These are phyloP conservation scores for Penaeus japonicus DNA, from an alignment of 1,140 invertebrate genomes.

Conservation along the genomic window DNA sequence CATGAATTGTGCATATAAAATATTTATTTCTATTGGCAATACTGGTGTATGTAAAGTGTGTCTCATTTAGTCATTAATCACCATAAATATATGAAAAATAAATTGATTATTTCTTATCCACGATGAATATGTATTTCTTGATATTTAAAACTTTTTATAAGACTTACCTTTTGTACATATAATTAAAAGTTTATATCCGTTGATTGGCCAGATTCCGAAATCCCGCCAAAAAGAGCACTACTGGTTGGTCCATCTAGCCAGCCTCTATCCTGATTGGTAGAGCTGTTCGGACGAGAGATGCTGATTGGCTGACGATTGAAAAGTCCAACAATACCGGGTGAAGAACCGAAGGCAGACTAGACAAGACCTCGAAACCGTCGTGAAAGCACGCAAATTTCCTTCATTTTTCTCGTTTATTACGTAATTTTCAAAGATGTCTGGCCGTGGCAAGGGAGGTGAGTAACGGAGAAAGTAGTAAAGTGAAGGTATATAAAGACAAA, in stretches of 20 bases:
- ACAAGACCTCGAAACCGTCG: no score
- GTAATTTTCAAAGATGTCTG: slow-evolving; percentile 63
- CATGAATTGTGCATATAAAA: no score
- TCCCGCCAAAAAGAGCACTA: neutral
- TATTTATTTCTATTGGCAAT: no score
- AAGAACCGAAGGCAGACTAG: neutral
- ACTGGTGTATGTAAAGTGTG: no score
- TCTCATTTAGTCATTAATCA: no score
- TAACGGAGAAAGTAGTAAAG: neutral
- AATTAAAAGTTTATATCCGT: neutral
- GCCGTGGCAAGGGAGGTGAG: slow-evolving; percentile 65
- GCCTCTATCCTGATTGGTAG: neutral
- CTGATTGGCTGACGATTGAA: neutral
- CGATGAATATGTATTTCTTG: no score
- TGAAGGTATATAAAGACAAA: neutral
- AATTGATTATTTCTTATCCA: no score
- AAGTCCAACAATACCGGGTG: no score
- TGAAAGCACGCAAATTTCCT: neutral
- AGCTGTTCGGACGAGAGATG: neutral
- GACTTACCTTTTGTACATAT: no score
- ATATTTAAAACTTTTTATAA: neutral
- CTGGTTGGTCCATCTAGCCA: neutral
- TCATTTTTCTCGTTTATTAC: slow-evolving; percentile 40
- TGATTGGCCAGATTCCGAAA: neutral
- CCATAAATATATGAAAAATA: no score